Base-by-base conservation (phyloP, 2,797 vertebrate genomes). In the Oceanodroma leucorhoa region DNA sequence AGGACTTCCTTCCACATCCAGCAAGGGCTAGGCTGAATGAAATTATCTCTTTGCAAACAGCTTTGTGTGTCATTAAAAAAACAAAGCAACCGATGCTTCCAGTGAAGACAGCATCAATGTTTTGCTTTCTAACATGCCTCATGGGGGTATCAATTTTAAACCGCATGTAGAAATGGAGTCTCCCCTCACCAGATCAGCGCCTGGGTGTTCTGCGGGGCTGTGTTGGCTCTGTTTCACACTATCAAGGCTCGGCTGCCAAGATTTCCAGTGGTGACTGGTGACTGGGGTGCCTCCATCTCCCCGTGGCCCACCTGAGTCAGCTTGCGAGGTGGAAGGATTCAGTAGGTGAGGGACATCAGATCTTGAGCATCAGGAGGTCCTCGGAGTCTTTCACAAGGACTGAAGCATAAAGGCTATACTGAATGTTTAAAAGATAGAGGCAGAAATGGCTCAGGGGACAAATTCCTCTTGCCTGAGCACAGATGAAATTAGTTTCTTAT, bases 81-180 rank as follows among this genome's bases (percentile, higher is more conserved):
- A 77, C 84, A 97, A 96, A 94, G 87, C 89, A 92, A 82, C 82
- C 26, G 34, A 95, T 95, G 90, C 77, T 96, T 93, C 89, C 88
- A 95, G 93, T 93, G 97, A 96, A 95, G 96, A 94, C 93, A 94
- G 94, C 97, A 97, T 96, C 93, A 94, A 83, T 94, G 95, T 96
- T 96, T 96, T 95, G 91, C 93, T 95, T 97, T 94, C 95, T 96
- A 95, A 97, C 90, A 84, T 85, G 95, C 94, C 95, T 94, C 94
- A 43, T 90, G 96, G 92, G 93, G 91, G 84, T 95, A 96, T 94
- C 93, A 91, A 82, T 96, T 97, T 96, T 95, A 95, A 96, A 97
- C 91, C 83, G 1, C 95, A 85, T 87, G 86, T 93, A 95, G 86
- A 89, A 96, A 79, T 93, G 93, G 90, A 96, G 94, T 94, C 78